Conservation (phyloP, 1,140 invertebrate genomes). For the Drosophila hydei region DNA sequence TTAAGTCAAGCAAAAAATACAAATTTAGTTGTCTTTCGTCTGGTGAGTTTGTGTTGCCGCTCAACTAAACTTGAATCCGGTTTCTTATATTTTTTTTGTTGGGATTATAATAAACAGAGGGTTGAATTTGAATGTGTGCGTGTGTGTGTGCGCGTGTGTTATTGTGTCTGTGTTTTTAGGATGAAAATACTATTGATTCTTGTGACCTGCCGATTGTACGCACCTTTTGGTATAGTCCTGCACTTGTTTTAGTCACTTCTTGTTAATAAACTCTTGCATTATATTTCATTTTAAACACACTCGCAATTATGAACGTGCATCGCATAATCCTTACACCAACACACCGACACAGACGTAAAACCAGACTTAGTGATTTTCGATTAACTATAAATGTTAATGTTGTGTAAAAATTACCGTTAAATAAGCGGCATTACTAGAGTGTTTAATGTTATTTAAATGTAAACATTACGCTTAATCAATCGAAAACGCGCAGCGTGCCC, state of each 20-base stretch:
- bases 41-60: conserved; percentile 30
- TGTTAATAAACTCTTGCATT: conserved; percentile 1
- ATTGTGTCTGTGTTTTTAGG: conserved; percentile 12
- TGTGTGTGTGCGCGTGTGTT: conserved; percentile 5
- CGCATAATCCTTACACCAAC: conserved; percentile 35
- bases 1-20: conserved; percentile 20
- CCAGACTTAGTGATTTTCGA: not conserved
- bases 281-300: conserved; percentile 8
- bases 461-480: conserved; percentile 45
- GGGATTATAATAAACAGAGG: conserved; percentile 42
- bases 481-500: conserved; percentile 19
- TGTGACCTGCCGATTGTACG: conserved; percentile 28
- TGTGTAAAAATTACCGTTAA: not conserved
- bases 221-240: conserved; percentile 24
- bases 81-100: conserved; percentile 24
- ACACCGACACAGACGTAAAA: conserved; percentile 4
- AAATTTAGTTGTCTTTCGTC: conserved; percentile 32
- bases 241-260: conserved; percentile 19
- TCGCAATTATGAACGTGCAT: conserved; percentile 10
- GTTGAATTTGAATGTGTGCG: conserved; percentile 32
- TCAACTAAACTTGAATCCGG: conserved; percentile 43
- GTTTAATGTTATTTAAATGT: conserved; percentile 32
- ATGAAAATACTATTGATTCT: conserved; percentile 43
- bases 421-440: not conserved
- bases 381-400: not conserved